Evolutionary conservation across 1,140 invertebrate genomes (phyloP).

Genomic region (Protaetia brevitarsis): DNA sequence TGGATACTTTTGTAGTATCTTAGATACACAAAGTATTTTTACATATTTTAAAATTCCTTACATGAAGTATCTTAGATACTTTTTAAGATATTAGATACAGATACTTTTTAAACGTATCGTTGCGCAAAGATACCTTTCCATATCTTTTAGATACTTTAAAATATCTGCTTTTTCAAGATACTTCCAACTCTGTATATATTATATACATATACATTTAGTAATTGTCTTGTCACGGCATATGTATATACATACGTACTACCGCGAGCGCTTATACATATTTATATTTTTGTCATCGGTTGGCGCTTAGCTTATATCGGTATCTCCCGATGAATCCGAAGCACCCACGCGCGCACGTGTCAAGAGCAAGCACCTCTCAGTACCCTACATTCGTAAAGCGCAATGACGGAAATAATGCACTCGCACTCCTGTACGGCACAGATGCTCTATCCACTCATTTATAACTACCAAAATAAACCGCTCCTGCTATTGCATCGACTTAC

Average conservation of each 20-base stretch:
- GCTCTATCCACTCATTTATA: slow-evolving; percentile 12
- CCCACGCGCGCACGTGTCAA: slow-evolving; percentile 27
- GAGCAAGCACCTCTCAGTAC: slow-evolving; percentile 26
- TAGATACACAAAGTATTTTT: too few species aligned
- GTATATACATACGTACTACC: too few species aligned
- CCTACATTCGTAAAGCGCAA: slow-evolving; percentile 25
- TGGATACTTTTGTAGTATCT: too few species aligned
- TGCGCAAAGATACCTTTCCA: too few species aligned
- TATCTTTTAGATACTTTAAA: too few species aligned
- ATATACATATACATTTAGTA: neutral
- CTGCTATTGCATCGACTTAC: slow-evolving; percentile 4
- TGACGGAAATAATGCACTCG: slow-evolving; percentile 27
- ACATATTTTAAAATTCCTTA: too few species aligned
- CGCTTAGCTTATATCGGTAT: neutral
- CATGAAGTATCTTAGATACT: too few species aligned
- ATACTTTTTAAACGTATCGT: too few species aligned
- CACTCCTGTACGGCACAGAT: slow-evolving; percentile 10
- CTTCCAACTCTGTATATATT: too few species aligned
- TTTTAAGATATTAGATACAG: too few species aligned
- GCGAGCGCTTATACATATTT: too few species aligned
- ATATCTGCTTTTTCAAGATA: too few species aligned
- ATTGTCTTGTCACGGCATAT: neutral
- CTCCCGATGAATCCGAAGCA: slow-evolving; percentile 15
- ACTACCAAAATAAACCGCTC: slow-evolving; percentile 9
- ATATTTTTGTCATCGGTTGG: neutral